phyloP scores from a whole-genome alignment of 2,888 invertebrate species.

The Yponomeuta cagnagella region DNA sequence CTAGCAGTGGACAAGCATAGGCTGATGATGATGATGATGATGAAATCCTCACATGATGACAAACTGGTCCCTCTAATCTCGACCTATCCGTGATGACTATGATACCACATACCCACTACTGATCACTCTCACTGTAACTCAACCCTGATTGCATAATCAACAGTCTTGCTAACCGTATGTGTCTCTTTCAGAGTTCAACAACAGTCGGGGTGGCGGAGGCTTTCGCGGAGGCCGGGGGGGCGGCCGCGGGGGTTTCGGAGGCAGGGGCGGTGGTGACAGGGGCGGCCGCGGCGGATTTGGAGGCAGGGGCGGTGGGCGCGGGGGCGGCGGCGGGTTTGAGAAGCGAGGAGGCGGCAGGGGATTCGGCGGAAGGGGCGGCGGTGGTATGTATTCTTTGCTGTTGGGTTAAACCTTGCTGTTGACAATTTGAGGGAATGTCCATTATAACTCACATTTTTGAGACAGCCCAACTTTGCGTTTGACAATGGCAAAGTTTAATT shows the following conservation, averaged over 20 bases:
- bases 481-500: too few relatives aligned
- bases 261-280: conserved; percentile 33
- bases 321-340: conserved; percentile 36
- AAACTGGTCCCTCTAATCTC: conserved; percentile 69
- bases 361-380: conserved; percentile 29
- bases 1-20: too few relatives aligned
- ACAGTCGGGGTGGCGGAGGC: conserved; percentile 37
- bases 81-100: conserved; percentile 74
- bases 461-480: too few relatives aligned
- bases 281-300: conserved; percentile 29
- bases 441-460: too few relatives aligned
- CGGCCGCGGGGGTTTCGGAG: conserved; percentile 29
- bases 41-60: conserved; percentile 47
- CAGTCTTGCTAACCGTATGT: background rate
- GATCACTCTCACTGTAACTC: conserved; percentile 26
- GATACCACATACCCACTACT: conserved; percentile 73
- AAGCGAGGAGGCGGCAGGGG: conserved; percentile 35
- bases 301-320: conserved; percentile 31
- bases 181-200: conserved; percentile 41
- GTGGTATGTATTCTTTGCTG: conserved; percentile 12
- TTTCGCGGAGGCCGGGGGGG: conserved; percentile 35
- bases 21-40: too few relatives aligned
- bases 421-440: too few relatives aligned
- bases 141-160: background rate
- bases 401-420: too few relatives aligned